Evolutionary conservation across 2,888 invertebrate genomes (phyloP).

Genomic region (Adineta ricciae): DNA sequence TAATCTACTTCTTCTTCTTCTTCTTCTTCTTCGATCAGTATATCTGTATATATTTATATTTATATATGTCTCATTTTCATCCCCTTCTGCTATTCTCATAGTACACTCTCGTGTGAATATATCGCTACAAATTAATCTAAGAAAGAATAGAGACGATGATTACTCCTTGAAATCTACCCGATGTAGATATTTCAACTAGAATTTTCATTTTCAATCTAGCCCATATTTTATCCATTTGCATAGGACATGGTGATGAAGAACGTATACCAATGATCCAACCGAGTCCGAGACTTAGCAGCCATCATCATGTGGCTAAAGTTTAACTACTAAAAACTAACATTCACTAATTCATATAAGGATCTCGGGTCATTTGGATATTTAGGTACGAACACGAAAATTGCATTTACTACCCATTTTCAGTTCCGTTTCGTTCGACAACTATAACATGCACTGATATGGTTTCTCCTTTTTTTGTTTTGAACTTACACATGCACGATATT

Average conservation of each 20-base stretch:
- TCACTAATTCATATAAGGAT: too few relatives aligned
- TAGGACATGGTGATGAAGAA: conserved; percentile 17
- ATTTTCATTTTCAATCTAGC: not conserved
- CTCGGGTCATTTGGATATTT: not conserved
- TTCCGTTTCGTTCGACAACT: not conserved
- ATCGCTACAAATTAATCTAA: too few relatives aligned
- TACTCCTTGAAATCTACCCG: not conserved
- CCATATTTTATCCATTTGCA: not conserved
- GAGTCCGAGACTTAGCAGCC: not conserved
- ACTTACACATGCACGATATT: not conserved
- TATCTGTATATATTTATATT: too few relatives aligned
- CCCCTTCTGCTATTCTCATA: not conserved
- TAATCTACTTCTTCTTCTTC: not conserved
- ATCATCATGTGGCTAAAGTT: conserved; percentile 12
- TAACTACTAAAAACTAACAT: not conserved
- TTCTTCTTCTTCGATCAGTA: not conserved
- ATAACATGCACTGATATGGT: not conserved
- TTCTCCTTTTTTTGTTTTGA: not conserved
- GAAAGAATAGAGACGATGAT: not conserved
- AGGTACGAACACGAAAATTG: not conserved
- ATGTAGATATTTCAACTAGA: not conserved
- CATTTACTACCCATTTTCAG: not conserved
- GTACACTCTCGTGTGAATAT: not conserved
- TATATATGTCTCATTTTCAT: not conserved
- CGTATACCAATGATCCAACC: conserved; percentile 14